Base-by-base conservation (phyloP, 2,888 invertebrate genomes). In the Argyresthia goedartella region DNA sequence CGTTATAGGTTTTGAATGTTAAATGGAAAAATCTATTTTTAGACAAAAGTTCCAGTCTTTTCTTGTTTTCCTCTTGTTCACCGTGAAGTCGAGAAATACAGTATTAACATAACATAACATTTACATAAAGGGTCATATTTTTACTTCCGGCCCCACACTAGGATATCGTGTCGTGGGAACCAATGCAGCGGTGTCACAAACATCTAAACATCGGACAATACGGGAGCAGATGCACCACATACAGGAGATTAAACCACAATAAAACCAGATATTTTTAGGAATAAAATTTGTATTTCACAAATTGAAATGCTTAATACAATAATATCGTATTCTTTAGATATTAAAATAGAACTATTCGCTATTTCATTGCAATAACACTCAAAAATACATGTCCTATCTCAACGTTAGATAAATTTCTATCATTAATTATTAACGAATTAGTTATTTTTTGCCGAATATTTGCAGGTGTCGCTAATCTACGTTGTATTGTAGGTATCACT, bases 241-340 rank as follows among this genome's bases (percentile, higher is more conserved):
- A 25, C 2, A 25, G 25, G 25, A 25, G 25, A 25, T 25, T 25
- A 25, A 41, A 41, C 36, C 15, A 13, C 15, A 76, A 73, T 69
- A 69, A 80, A 77, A 80, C 74, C 62, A 68, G 64, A 55, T 47
- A 58, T 75, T 75, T 70, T 79, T 75, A 77, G 71, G 78, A 84
- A 84, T 84, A 84, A 81, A 85, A 80, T 82, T 84, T 86, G 81
- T 86, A 84, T 81, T 81, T 77, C 73, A 79, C 73, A 76, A 70
- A 77, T 76, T 66, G 65, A 69, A 72, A 71, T 76, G 67, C 72
- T 76, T 65, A 78, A 80, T 82, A 81, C 79, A 81, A 42, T 42
- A 13, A 41, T 42, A 33, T 50, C 42, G 34, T 42, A 50, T 42
- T 33, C 42, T 39, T 41, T 51, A n/a, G n/a, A n/a, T n/a, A 80